Conservation (phyloP, 2,113 vertebrate genomes). For the Strigops habroptila region DNA sequence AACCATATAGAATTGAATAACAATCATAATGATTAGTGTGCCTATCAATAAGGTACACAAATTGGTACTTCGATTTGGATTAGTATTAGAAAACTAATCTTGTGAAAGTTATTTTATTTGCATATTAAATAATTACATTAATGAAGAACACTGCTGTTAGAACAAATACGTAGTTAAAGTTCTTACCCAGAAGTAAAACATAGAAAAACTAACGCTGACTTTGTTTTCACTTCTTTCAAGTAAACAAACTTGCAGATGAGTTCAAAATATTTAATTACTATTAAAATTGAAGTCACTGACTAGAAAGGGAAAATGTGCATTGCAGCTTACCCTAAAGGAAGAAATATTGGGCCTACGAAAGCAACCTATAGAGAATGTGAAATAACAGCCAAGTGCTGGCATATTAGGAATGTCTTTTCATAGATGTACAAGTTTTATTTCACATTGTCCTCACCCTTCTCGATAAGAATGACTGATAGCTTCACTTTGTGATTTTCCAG, state of each 20-base stretch:
- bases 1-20: not conserved
- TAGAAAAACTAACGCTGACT: not conserved
- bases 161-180: not conserved
- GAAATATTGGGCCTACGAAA: slow-evolving; percentile 31
- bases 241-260: not conserved
- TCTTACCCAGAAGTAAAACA: not conserved
- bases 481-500: slow-evolving; percentile 62
- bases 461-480: slow-evolving; percentile 65
- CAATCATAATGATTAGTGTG: not conserved
- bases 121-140: not conserved
- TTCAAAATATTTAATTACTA: slow-evolving; percentile 28
- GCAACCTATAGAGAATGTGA: not conserved
- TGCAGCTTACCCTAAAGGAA: slow-evolving; percentile 7
- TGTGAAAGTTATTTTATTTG: not conserved
- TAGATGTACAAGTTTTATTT: slow-evolving; percentile 64
- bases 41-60: not conserved
- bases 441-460: slow-evolving; percentile 61
- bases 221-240: not conserved
- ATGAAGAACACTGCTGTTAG: not conserved
- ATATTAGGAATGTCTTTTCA: slow-evolving; percentile 50
- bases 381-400: not conserved
- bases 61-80: not conserved
- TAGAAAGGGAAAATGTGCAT: not conserved
- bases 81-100: not conserved
- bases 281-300: not conserved